Evolutionary conservation across 2,797 vertebrate species (phyloP).

Genomic region (Macropus fuliginosus): DNA sequence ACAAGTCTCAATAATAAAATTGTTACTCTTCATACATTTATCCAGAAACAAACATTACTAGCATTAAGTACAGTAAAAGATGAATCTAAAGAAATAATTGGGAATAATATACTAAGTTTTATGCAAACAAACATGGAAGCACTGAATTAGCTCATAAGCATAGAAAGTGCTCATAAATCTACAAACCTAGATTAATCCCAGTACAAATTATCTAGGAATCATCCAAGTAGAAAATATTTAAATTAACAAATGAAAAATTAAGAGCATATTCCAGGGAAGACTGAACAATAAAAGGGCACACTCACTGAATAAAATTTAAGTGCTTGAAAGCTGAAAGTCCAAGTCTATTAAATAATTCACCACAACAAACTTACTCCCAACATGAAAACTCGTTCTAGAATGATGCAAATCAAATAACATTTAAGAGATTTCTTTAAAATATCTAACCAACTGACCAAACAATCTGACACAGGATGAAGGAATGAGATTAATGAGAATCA

Average conservation of each 20-base stretch:
- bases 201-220: slow-evolving; percentile 5
- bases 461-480: background rate
- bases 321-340: background rate
- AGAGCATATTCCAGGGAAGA: background rate
- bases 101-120: background rate
- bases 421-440: background rate
- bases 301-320: slow-evolving; percentile 6
- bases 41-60: background rate
- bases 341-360: background rate
- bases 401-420: fast-evolving
- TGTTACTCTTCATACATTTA: background rate
- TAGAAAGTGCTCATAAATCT: background rate
- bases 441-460: background rate
- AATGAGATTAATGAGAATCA: background rate
- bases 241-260: slow-evolving; percentile 36
- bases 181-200: background rate
- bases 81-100: slow-evolving; percentile 29
- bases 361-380: background rate
- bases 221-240: background rate
- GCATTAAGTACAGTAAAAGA: slow-evolving; percentile 8
- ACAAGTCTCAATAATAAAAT: background rate
- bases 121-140: slow-evolving; percentile 3
- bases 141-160: background rate
- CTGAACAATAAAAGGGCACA: background rate
- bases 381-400: fast-evolving